Percentiles rank a stretch among this genome's conserved stretches.
Conservation (phyloP, 2,113 vertebrate genomes). For the Callospermophilus lateralis region DNA sequence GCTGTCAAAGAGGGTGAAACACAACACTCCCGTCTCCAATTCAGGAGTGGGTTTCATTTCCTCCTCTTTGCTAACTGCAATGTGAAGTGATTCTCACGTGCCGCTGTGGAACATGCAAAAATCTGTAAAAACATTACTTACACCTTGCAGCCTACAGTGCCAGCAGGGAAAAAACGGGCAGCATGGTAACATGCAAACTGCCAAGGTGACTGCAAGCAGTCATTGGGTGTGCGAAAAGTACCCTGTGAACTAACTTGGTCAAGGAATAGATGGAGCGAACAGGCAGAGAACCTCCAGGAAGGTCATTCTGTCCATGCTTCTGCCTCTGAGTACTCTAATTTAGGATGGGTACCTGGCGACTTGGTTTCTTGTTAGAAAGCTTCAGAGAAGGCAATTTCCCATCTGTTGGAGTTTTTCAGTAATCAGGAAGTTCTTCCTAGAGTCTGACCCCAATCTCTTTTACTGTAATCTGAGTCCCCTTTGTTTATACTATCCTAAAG, state of each 20-base stretch:
- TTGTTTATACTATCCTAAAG: neutral
- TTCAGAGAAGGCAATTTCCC: neutral
- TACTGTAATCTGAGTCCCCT: neutral
- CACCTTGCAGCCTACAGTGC: constrained; percentile 49
- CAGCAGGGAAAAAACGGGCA: constrained; percentile 13
- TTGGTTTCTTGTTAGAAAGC: neutral
- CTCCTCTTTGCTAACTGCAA: constrained; percentile 41
- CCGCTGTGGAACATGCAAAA: neutral
- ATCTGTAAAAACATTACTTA: constrained; percentile 59
- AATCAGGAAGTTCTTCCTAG: neutral
- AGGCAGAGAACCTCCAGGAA: neutral
- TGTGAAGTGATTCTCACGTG: constrained; percentile 64
- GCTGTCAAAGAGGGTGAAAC: constrained; percentile 65
- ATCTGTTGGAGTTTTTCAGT: neutral
- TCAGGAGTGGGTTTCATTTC: constrained; percentile 58
- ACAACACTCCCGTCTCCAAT: constrained; percentile 38
- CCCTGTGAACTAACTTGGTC: too few relatives aligned
- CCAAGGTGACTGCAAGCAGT: constrained; percentile 47
- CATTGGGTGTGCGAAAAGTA: neutral
- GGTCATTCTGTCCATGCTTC: neutral
- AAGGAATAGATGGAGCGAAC: neutral
- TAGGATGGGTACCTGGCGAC: neutral
- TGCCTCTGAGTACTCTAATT: neutral
- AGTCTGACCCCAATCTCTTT: neutral
- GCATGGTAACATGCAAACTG: neutral